A percentile compares a stretch with the other conserved stretches of the same genome.
Conservation (phyloP, 1,140 invertebrate genomes). For the Calephelis virginiensis region DNA sequence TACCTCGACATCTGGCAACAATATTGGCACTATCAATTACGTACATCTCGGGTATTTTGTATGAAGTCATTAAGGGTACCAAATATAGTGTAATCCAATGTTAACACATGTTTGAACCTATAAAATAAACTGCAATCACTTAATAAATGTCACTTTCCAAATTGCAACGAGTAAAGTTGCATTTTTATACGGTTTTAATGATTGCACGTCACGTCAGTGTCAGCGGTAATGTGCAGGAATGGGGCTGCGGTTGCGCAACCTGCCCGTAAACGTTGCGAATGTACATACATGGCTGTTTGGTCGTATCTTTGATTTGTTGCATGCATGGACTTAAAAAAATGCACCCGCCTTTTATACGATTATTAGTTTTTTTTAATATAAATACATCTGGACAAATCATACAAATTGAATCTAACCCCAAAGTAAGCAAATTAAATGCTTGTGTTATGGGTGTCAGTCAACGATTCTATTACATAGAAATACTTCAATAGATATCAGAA, state of each 20-base stretch:
- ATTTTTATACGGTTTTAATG: conserved; percentile 16
- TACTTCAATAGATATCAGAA: no score
- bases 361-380: no score
- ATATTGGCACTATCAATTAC: no score
- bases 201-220: conserved; percentile 11
- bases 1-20: no score
- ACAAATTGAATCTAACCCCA: no score
- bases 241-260: conserved; percentile 3
- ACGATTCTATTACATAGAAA: no score
- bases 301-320: background rate
- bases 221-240: conserved; percentile 1
- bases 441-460: no score
- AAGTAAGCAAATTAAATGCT: no score
- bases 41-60: background rate
- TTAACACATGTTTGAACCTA: conserved; percentile 3
- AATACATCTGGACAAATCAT: no score
- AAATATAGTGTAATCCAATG: background rate
- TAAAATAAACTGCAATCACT: background rate
- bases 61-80: conserved; percentile 3
- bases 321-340: background rate
- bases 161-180: conserved; percentile 15
- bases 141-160: conserved; percentile 15
- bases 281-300: conserved; percentile 1
- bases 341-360: background rate
- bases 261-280: background rate